phyloP scores from a whole-genome alignment of 2,888 invertebrate genomes.

The Tholera decimalis region DNA sequence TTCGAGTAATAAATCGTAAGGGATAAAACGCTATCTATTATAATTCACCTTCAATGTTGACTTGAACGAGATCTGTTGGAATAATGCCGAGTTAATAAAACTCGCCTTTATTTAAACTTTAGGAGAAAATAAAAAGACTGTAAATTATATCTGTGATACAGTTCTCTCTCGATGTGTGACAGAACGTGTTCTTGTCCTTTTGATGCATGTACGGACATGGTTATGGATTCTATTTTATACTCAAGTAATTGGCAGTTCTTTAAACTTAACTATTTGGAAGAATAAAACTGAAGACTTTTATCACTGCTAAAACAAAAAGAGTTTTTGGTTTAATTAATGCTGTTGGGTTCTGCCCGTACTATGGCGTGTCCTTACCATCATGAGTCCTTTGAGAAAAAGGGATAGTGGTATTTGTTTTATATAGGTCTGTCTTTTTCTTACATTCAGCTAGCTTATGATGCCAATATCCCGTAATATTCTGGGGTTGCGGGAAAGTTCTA shows the following conservation, averaged over 20 bases:
- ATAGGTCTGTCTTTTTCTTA: too few relatives aligned
- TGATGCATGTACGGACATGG: background rate
- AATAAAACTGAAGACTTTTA: background rate
- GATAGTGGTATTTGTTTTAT: too few relatives aligned
- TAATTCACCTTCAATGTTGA: conserved; percentile 53
- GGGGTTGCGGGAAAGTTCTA: too few relatives aligned
- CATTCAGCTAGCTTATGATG: too few relatives aligned
- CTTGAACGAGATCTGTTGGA: conserved; percentile 38
- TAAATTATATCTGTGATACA: conserved; percentile 41
- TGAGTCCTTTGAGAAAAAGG: background rate
- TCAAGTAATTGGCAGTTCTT: background rate
- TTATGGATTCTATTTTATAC: background rate
- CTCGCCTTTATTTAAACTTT: conserved; percentile 44
- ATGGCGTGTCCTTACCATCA: background rate
- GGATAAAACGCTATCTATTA: conserved; percentile 58
- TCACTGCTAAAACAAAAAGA: background rate
- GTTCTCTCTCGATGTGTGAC: conserved; percentile 34
- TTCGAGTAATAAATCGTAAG: conserved; percentile 56
- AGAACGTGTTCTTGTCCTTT: conserved; percentile 29
- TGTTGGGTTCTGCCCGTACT: background rate
- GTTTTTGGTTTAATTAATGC: background rate
- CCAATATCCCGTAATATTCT: too few relatives aligned
- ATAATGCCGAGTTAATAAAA: conserved; percentile 55
- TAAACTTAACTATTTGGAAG: background rate
- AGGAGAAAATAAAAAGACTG: conserved; percentile 41